Conservation (phyloP, 2,797 vertebrate species). For the Brachymystax lenok region DNA sequence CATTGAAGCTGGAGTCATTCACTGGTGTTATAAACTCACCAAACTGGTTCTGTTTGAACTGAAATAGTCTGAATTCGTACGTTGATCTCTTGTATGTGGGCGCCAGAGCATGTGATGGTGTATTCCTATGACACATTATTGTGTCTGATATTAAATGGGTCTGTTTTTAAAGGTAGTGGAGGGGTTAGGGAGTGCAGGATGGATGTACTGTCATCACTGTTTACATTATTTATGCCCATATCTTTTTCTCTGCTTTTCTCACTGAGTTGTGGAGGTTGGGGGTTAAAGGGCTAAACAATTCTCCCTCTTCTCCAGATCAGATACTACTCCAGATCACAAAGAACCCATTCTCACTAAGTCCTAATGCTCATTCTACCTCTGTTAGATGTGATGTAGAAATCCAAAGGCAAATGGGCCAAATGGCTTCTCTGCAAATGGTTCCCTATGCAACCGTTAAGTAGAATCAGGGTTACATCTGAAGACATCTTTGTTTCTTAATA, state of each 20-base stretch:
- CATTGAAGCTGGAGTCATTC: neutral
- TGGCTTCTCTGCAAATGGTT: neutral
- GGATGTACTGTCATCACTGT: slow-evolving; percentile 59
- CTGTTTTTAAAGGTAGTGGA: slow-evolving; percentile 11
- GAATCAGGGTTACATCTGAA: neutral
- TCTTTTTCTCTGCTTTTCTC: slow-evolving; percentile 41
- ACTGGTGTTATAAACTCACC: neutral
- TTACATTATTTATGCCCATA: slow-evolving; percentile 68
- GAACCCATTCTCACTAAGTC: slow-evolving; percentile 13
- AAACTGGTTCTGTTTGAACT: slow-evolving; percentile 3
- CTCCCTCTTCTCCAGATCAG: slow-evolving; percentile 35
- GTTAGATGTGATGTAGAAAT: slow-evolving; percentile 23
- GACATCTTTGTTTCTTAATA: neutral
- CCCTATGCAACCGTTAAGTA: neutral
- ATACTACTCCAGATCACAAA: slow-evolving; percentile 25
- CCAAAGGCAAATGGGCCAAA: slow-evolving; percentile 1
- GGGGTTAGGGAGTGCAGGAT: slow-evolving; percentile 46
- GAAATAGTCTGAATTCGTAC: slow-evolving; percentile 17
- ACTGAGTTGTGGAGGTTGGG: slow-evolving; percentile 22
- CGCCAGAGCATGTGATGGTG: slow-evolving; percentile 41
- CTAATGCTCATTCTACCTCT: slow-evolving; percentile 2
- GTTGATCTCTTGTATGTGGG: slow-evolving; percentile 39
- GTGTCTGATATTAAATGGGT: neutral
- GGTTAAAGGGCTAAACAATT: slow-evolving; percentile 47
- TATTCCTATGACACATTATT: slow-evolving; percentile 24